Evolutionary conservation across 1,140 invertebrate genomes (phyloP).

Genomic region (Micrasema longulum): DNA sequence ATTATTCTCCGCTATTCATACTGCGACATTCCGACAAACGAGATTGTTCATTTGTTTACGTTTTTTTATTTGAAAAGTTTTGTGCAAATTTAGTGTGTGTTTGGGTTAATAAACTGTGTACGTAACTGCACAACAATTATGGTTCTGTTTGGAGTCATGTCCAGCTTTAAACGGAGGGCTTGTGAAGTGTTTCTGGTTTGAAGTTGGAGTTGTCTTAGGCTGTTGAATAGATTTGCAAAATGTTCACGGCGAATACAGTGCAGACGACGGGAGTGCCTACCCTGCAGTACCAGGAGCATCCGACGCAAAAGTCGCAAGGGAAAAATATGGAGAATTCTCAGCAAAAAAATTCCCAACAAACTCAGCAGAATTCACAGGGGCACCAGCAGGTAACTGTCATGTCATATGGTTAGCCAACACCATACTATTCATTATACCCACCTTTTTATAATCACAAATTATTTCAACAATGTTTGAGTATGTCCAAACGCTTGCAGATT

Average conservation of each 20-base stretch:
- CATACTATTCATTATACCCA: too few relatives aligned
- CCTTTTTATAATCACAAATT: too few relatives aligned
- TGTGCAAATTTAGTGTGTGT: background rate
- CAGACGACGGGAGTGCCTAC: constrained; percentile 66
- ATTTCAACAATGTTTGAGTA: too few relatives aligned
- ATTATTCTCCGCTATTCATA: background rate
- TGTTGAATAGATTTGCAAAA: constrained; percentile 48
- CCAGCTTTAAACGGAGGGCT: background rate
- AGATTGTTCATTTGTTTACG: constrained; percentile 33
- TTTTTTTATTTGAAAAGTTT: constrained; percentile 34
- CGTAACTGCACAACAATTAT: background rate
- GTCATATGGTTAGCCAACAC: too few relatives aligned
- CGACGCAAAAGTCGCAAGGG: constrained; percentile 64
- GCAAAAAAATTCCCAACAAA: constrained; percentile 63
- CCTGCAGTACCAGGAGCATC: constrained; percentile 66
- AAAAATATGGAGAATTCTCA: constrained; percentile 67
- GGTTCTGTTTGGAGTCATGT: background rate
- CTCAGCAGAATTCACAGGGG: constrained; percentile 58
- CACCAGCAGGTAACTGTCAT: constrained; percentile 56
- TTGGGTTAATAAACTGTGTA: background rate
- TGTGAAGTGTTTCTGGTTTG: background rate
- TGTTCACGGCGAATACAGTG: constrained; percentile 67
- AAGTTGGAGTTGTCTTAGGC: too few relatives aligned
- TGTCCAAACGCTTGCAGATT: too few relatives aligned
- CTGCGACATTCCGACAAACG: constrained; percentile 2